These are phyloP conservation scores for Tribolium madens DNA, from an alignment of 1,140 invertebrate species.

Conservation along the genomic window DNA sequence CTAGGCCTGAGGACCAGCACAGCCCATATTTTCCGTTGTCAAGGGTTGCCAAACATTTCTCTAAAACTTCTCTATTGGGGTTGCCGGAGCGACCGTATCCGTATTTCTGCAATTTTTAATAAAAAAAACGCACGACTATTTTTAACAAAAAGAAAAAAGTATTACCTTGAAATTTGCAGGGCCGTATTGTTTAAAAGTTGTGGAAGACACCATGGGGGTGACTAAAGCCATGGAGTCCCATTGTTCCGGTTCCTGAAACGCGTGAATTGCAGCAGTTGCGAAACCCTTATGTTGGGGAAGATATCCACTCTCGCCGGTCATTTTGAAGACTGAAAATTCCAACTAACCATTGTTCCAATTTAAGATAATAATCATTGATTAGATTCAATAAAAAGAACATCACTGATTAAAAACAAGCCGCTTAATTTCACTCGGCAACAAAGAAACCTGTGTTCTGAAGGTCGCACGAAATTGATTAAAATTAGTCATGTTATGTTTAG, in stretches of 20 bases:
- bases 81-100: slow-evolving; percentile 96
- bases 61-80: slow-evolving; percentile 90
- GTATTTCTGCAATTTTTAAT: slow-evolving; percentile 76
- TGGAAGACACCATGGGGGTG: slow-evolving; percentile 90
- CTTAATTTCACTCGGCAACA: neutral
- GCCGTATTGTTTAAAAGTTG: slow-evolving; percentile 92
- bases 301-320: slow-evolving; percentile 56
- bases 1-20: slow-evolving; percentile 91
- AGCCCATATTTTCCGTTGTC: slow-evolving; percentile 92
- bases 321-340: slow-evolving; percentile 43
- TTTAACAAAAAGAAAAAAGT: slow-evolving; percentile 51
- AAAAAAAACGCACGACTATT: no score
- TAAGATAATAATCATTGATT: neutral
- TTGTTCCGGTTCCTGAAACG: slow-evolving; percentile 89
- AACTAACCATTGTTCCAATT: neutral
- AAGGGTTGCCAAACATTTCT: slow-evolving; percentile 89
- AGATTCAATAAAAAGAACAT: neutral
- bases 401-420: neutral
- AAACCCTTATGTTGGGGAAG: slow-evolving; percentile 73
- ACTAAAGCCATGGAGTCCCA: slow-evolving; percentile 85
- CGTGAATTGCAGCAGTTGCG: slow-evolving; percentile 91
- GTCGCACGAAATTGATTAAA: slow-evolving; percentile 1
- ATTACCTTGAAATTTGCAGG: slow-evolving; percentile 65
- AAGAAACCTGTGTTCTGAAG: neutral
- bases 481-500: slow-evolving; percentile 63